phyloP scores from a whole-genome alignment of 2,113 vertebrate genomes.

The Oreochromis tanganicae region DNA sequence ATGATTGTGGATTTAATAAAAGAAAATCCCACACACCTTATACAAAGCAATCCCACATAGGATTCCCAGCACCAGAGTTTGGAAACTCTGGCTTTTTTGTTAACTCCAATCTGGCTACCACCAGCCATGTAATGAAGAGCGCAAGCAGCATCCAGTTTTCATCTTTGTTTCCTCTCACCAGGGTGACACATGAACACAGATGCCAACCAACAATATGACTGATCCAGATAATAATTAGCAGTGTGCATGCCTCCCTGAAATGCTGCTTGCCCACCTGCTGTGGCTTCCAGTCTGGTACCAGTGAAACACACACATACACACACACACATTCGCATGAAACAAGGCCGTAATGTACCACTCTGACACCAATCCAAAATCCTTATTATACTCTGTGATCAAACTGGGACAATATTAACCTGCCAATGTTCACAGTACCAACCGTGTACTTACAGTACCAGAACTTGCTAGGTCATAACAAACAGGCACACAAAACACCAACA shows the following conservation, averaged over 20 bases:
- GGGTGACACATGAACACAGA: conserved; percentile 22
- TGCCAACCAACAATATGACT: conserved; percentile 30
- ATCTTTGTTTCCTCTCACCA: conserved; percentile 27
- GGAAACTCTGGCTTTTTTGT: neutral
- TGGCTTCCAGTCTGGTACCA: conserved; percentile 22
- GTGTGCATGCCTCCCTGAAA: conserved; percentile 44
- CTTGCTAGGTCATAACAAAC: neutral
- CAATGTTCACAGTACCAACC: no score
- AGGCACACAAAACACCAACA: neutral
- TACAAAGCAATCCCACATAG: neutral
- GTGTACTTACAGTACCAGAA: no score
- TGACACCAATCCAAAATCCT: neutral
- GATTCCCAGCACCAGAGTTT: neutral
- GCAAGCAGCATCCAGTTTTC: conserved; percentile 11
- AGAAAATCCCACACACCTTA: neutral
- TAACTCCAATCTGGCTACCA: neutral
- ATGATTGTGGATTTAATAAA: neutral
- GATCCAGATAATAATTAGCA: conserved; percentile 57
- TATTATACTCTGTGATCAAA: conserved; percentile 2
- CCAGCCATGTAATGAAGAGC: conserved; percentile 16
- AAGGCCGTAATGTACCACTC: neutral
- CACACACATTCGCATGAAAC: neutral
- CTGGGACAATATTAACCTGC: conserved; percentile 5
- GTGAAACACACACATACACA: neutral
- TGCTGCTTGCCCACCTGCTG: conserved; percentile 30